These are phyloP conservation scores for Eupelmus urozonus DNA, from an alignment of 2,888 invertebrate genomes.

Conservation along the genomic window DNA sequence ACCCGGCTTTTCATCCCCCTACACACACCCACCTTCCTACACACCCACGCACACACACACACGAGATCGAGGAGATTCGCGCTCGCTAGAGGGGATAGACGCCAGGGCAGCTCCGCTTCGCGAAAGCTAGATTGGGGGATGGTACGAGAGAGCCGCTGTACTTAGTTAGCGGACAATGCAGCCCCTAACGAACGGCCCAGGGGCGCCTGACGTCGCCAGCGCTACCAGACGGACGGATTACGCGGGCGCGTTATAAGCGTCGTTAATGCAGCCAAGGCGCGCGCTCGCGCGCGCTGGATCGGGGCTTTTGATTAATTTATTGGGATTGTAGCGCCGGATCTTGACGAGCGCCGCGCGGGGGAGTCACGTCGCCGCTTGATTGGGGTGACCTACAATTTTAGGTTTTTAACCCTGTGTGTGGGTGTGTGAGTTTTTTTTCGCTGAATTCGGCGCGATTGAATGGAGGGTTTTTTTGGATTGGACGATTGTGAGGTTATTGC, in stretches of 20 bases:
- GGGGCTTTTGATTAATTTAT: constrained; percentile 58
- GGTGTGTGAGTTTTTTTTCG: constrained; percentile 7
- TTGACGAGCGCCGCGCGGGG: background rate
- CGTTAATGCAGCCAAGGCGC: constrained; percentile 46
- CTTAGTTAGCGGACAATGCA: constrained; percentile 78
- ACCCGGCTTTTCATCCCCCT: background rate
- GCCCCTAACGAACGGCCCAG: constrained; percentile 77
- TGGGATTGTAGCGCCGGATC: constrained; percentile 30
- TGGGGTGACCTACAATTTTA: constrained; percentile 42
- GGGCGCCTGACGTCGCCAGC: no score
- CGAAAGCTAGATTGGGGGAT: constrained; percentile 13
- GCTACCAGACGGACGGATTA: constrained; percentile 73
- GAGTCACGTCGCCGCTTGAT: constrained; percentile 22
- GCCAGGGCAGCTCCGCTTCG: no score
- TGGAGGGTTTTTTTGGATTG: background rate
- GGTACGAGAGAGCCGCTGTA: constrained; percentile 67
- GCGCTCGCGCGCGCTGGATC: background rate
- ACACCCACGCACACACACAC: background rate
- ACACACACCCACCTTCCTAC: background rate
- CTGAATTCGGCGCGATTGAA: background rate
- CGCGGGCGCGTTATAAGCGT: constrained; percentile 62
- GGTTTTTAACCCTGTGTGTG: background rate
- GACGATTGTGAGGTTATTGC: background rate
- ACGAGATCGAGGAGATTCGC: no score
- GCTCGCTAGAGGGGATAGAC: constrained; percentile 1